Evolutionary conservation across 2,797 vertebrate genomes (phyloP), one percentile per base, ranked within the genome.

Genomic region (Gambelia wislizenii): DNA sequence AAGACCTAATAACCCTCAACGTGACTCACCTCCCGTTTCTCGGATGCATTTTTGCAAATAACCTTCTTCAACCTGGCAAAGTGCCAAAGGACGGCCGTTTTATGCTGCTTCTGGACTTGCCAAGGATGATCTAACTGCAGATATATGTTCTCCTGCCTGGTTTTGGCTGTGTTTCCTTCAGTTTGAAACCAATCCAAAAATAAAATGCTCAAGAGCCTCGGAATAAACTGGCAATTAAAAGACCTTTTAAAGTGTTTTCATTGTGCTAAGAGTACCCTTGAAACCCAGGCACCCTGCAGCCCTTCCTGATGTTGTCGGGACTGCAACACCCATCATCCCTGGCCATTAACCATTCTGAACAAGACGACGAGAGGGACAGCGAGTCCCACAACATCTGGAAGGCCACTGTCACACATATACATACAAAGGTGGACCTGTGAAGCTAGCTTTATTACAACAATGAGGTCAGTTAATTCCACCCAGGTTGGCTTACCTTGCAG

Each of bases 31-130:
- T 61, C 84, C 54, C 36, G 13, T 72, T 72, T 84, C 49, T 75
- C 22, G 56, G 70, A 85, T 25, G 10, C 3, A 42, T 25, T 78
- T 89, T 72, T 76, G 67, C 76, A 87, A 69, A 79, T 84, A 84
- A 84, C 70, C 25, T 44, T 72, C 78, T 13, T 67, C 81, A 14
- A 5, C 12, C 18, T 9, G 6, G 44, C 44, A 52, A 82, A 33
- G 14, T 25, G 82, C 52, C 2, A 89, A 78, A 83, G 74, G 13
- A 0, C 54, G 10, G 3, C 18, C 4, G 20, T 22, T 72, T 70
- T 44, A 61, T 83, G 64, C 33, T 59, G 2, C 64, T 36, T 39
- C 1, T 47, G 64, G 56, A n/a, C 88, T 92, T 72, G 85, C 77
- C 36, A 39, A 33, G 36, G 12, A 6, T 6, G 80, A 56, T 33